Base-by-base conservation (phyloP, 92 coral and sea anemone genomes). In the Palythoa grandis region DNA sequence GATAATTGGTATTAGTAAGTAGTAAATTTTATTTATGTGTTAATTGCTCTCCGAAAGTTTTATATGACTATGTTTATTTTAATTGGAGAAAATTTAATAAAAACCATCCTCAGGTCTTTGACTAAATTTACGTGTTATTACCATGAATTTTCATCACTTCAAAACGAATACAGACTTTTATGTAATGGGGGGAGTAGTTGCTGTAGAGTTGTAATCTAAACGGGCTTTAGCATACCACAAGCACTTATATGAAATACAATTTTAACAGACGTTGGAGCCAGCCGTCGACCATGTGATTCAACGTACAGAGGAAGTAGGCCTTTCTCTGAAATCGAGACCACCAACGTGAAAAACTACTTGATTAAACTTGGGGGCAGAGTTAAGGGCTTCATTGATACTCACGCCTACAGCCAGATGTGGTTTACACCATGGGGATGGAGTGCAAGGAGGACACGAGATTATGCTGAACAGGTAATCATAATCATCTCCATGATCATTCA, bases 351-450 rank as follows among this genome's bases (percentile, higher is more conserved):
- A 61, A 83, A 78, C 74, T 93, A 86, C 72, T 86, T 93, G 72
- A 80, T 19, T 3, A 35, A 56, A 37, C 54, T 80, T 7, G 90
- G 88, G 4, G 48, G 87, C 58, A 57, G 78, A 29, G 72, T 96
- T 40, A 92, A 94, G 79, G 98, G 95, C 6, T 96, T 94, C 69
- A 90, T 96, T 52, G 98, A 96, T 80, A 90, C 95, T 38, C 98
- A 96, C 69, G 93, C 98, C 40, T 96, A 91, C 91, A 92, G 98
- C 76, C 98, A 96, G 74, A 88, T 96, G 92, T 94, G 97, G 92
- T 92, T 96, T 80, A 94, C 95, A 23, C 98, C 98, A 0, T 96
- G 98, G 98, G 98, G 98, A 17, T 95, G 94, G 89, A 92, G 98
- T 7, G 57, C 61, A 0, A 50, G 5, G 12, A 25, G 60, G 13